Conservation (phyloP, 2,888 invertebrate species). For the Drosophila recens region DNA sequence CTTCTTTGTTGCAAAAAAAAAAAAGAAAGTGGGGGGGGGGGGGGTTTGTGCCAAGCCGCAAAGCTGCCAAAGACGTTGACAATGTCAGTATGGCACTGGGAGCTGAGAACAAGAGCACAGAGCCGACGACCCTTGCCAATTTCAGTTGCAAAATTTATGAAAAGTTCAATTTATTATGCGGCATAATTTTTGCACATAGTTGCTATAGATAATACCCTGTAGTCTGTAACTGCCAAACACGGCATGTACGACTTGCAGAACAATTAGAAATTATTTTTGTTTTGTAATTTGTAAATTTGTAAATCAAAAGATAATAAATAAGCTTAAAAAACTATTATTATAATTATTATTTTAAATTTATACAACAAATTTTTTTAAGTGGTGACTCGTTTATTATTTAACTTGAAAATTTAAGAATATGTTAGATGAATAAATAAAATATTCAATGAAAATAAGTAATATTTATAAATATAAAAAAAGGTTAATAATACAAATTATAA, state of each 20-base stretch:
- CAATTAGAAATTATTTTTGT: not conserved
- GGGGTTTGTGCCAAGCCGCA: not conserved
- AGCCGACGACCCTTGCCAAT: slow-evolving; percentile 65
- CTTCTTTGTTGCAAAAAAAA: slow-evolving; percentile 36
- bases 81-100: slow-evolving; percentile 57
- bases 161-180: slow-evolving; percentile 79
- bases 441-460: no score
- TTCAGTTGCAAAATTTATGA: slow-evolving; percentile 77
- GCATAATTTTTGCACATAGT: slow-evolving; percentile 74
- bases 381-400: no score
- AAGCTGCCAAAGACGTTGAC: slow-evolving; percentile 72
- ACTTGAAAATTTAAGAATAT: no score
- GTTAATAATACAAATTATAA: no score
- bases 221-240: not conserved
- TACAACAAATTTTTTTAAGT: no score
- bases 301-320: no score
- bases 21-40: no score
- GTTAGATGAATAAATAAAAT: not conserved
- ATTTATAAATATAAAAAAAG: no score
- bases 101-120: not conserved
- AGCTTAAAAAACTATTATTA: no score
- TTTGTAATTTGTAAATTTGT: no score
- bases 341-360: no score
- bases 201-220: slow-evolving; percentile 33
- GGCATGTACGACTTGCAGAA: not conserved